A percentile compares a stretch with the other conserved stretches of the same genome.
Conservation (phyloP, 2,888 invertebrate species). For the Didymodactylos carnosus region DNA sequence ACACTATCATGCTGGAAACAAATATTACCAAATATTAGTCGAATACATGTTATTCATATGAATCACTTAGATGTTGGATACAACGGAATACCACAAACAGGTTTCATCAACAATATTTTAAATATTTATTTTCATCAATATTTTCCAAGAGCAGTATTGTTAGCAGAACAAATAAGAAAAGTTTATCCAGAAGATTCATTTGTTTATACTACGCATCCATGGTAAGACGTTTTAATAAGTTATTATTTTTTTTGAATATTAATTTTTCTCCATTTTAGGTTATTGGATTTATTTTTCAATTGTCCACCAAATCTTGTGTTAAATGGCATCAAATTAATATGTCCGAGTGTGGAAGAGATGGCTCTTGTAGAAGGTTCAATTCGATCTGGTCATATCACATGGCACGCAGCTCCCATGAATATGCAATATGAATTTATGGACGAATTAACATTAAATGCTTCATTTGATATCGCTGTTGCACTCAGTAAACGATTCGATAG, state of each 20-base stretch:
- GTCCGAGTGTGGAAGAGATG: slow-evolving; percentile 20
- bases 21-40: neutral
- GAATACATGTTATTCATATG: neutral
- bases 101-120: slow-evolving; percentile 24
- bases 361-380: slow-evolving; percentile 19
- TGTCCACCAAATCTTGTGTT: slow-evolving; percentile 24
- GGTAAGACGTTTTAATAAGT: no score
- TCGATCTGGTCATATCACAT: slow-evolving; percentile 21
- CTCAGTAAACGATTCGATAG: slow-evolving; percentile 22
- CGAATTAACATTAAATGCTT: slow-evolving; percentile 20
- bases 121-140: slow-evolving; percentile 25
- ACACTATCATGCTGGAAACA: neutral
- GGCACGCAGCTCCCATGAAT: slow-evolving; percentile 31
- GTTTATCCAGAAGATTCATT: slow-evolving; percentile 16
- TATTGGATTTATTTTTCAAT: slow-evolving; percentile 24
- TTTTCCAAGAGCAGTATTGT: slow-evolving; percentile 22
- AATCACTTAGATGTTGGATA: slow-evolving; percentile 26
- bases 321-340: slow-evolving; percentile 22
- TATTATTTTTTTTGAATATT: no score
- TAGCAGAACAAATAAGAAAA: slow-evolving; percentile 18
- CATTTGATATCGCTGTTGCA: slow-evolving; percentile 21
- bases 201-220: slow-evolving; percentile 29
- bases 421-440: slow-evolving; percentile 27
- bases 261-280: no score
- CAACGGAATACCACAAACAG: slow-evolving; percentile 20